Conservation (phyloP, 2,113 vertebrate species). For the Oncorhynchus gorbuscha region DNA sequence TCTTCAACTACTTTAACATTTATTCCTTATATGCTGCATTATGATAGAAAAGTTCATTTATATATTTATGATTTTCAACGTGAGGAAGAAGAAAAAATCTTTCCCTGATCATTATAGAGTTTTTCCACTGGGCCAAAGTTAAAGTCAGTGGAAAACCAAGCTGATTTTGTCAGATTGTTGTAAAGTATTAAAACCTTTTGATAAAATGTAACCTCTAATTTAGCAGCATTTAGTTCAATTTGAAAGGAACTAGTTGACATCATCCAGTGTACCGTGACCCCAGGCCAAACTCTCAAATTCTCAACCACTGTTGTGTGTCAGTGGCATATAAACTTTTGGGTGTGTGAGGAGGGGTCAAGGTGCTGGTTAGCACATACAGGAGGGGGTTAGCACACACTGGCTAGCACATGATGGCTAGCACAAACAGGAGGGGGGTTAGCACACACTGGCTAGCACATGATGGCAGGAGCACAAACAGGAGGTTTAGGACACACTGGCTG, state of each 20-base stretch:
- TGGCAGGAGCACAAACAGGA: too few relatives aligned
- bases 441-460: too few relatives aligned
- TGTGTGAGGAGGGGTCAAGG: background rate
- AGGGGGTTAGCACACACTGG: background rate
- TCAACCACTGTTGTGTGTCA: slow-evolving; percentile 12
- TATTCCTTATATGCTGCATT: slow-evolving; percentile 58
- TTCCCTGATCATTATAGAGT: slow-evolving; percentile 34
- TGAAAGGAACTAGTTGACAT: slow-evolving; percentile 19
- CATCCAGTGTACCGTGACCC: slow-evolving; percentile 12
- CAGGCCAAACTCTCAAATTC: background rate
- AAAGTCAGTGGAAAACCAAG: slow-evolving; percentile 24
- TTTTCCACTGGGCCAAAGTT: slow-evolving; percentile 51
- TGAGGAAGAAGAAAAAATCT: slow-evolving; percentile 29
- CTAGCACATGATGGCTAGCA: background rate
- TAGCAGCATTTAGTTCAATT: background rate
- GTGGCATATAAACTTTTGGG: background rate
- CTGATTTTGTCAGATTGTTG: slow-evolving; percentile 34
- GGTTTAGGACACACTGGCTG: too few relatives aligned
- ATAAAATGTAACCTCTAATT: slow-evolving; percentile 41
- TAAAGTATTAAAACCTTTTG: slow-evolving; percentile 41
- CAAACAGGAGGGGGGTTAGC: too few relatives aligned
- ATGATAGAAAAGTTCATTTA: slow-evolving; percentile 44
- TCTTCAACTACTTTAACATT: slow-evolving; percentile 64
- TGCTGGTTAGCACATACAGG: too few relatives aligned
- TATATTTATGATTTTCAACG: slow-evolving; percentile 51